Evolutionary conservation across 2,888 invertebrate genomes (phyloP).

Genomic region (Caenorhabditis sp.): DNA sequence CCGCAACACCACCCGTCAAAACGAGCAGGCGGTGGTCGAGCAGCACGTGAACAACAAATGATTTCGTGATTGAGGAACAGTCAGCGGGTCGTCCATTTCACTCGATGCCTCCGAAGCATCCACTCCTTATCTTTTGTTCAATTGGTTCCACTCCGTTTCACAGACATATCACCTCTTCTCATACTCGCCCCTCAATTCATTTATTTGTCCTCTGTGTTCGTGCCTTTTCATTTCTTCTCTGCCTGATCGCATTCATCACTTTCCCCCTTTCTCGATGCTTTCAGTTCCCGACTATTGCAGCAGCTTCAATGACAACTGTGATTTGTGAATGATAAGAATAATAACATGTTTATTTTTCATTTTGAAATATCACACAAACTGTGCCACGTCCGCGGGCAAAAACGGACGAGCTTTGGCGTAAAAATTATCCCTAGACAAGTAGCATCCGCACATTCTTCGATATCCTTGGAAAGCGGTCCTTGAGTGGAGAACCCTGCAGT

Average conservation of each 20-base stretch:
- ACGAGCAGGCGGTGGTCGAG: constrained; percentile 35
- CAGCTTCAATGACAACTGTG: constrained; percentile 45
- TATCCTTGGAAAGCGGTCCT: constrained; percentile 84
- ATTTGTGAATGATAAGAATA: constrained; percentile 12
- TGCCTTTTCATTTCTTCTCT: constrained; percentile 9
- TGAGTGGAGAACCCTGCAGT: constrained; percentile 88
- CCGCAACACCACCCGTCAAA: constrained; percentile 49
- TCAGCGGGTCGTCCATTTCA: constrained; percentile 37
- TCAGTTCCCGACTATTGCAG: constrained; percentile 21
- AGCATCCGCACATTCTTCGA: constrained; percentile 85
- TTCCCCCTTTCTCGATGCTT: constrained; percentile 6
- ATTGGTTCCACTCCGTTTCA: constrained; percentile 16
- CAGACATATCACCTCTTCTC: constrained; percentile 19
- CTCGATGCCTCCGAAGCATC: constrained; percentile 2
- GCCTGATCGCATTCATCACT: constrained; percentile 15
- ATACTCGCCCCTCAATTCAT: not conserved
- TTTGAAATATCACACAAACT: constrained; percentile 12
- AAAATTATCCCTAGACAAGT: constrained; percentile 84
- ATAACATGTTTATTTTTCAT: constrained; percentile 7
- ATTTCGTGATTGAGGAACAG: constrained; percentile 8
- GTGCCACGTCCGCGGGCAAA: constrained; percentile 6
- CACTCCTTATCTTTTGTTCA: not conserved
- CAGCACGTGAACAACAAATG: constrained; percentile 40
- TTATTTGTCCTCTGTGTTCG: constrained; percentile 10
- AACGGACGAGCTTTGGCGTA: constrained; percentile 65